A percentile compares a stretch with the other conserved stretches of the same genome.
Conservation (phyloP, 1,140 invertebrate species). For the Plodia interpunctella region DNA sequence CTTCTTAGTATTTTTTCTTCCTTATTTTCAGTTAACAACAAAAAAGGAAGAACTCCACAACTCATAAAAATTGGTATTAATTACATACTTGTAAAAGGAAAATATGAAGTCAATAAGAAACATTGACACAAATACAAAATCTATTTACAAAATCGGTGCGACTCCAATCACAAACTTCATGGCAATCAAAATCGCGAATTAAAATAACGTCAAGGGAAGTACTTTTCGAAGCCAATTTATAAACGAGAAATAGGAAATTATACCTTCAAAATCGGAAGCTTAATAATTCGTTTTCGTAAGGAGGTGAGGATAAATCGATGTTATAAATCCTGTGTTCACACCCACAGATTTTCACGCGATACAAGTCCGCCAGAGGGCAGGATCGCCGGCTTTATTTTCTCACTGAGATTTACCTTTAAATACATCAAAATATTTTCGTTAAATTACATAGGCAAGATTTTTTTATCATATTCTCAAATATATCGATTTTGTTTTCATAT, state of each 20-base stretch:
- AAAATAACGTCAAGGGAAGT: neutral
- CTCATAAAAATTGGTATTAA: too few species aligned
- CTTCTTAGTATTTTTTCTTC: too few species aligned
- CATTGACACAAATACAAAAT: neutral
- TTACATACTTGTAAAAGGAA: too few species aligned
- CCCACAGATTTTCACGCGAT: slow-evolving; percentile 45
- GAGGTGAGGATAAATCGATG: slow-evolving; percentile 36
- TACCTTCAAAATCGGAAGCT: neutral
- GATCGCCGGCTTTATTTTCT: neutral
- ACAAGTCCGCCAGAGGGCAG: slow-evolving; percentile 14
- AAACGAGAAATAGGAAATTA: neutral
- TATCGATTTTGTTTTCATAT: too few species aligned
- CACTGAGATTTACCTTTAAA: too few species aligned
- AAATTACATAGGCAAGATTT: too few species aligned
- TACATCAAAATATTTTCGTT: too few species aligned
- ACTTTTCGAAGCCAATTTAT: neutral
- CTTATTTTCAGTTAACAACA: too few species aligned
- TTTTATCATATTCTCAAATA: too few species aligned
- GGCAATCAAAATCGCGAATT: neutral
- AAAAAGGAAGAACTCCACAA: too few species aligned
- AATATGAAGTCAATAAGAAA: neutral
- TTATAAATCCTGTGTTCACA: slow-evolving; percentile 39
- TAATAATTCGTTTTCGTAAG: slow-evolving; percentile 2
- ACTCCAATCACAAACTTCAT: neutral
- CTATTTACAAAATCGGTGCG: neutral